These are phyloP conservation scores for Psittacula cyanocephala DNA, from an alignment of 2,113 vertebrate species.

Conservation along the genomic window DNA sequence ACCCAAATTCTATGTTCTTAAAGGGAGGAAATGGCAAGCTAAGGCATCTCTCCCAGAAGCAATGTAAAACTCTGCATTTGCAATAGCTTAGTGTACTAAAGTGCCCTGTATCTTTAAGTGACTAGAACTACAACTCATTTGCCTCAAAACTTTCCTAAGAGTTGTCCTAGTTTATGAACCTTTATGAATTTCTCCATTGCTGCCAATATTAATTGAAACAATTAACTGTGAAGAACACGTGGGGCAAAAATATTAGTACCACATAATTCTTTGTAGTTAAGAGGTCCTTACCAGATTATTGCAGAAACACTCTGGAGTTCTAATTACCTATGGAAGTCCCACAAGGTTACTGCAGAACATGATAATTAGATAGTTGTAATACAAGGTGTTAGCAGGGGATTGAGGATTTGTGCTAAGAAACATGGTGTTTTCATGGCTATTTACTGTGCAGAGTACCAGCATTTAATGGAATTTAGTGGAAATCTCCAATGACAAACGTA, in stretches of 20 bases:
- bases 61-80: background rate
- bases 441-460: conserved; percentile 64
- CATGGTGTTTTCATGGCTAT: conserved; percentile 69
- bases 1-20: background rate
- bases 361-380: conserved; percentile 76
- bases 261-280: conserved; percentile 77
- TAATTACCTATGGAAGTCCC: conserved; percentile 79
- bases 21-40: background rate
- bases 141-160: background rate
- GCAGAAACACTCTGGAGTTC: conserved; percentile 71
- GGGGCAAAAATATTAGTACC: conserved; percentile 66
- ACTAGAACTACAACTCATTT: background rate
- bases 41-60: background rate
- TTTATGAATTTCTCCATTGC: conserved; percentile 27
- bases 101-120: background rate
- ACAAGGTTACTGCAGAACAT: conserved; percentile 69
- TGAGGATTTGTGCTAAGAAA: conserved; percentile 74
- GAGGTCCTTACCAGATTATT: conserved; percentile 75
- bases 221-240: conserved; percentile 69
- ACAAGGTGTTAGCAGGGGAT: conserved; percentile 70
- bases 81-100: background rate
- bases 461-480: conserved; percentile 66
- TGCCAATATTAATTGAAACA: conserved; percentile 79
- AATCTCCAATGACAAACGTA: conserved; percentile 35
- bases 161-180: background rate